phyloP scores from a whole-genome alignment of 2,113 vertebrate species.

The Ceratotherium simum region DNA sequence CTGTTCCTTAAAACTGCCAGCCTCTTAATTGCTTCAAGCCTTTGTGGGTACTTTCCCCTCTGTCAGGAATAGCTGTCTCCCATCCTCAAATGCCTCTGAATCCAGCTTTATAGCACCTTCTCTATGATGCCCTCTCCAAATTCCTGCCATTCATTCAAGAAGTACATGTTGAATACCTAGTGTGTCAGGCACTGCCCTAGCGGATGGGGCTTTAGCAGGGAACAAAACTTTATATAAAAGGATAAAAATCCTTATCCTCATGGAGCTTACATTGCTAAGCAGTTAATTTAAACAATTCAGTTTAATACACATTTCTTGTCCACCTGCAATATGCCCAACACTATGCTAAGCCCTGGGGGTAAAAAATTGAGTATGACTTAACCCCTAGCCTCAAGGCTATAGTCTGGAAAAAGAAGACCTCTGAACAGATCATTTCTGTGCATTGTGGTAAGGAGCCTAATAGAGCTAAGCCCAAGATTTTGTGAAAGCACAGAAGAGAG shows the following conservation, averaged over 20 bases:
- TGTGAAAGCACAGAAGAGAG: background rate
- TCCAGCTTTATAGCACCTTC: background rate
- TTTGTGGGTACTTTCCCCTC: background rate
- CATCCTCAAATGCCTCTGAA: background rate
- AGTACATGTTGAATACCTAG: background rate
- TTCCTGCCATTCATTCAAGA: background rate
- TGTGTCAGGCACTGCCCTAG: background rate
- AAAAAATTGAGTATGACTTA: background rate
- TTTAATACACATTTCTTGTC: background rate
- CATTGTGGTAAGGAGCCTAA: background rate
- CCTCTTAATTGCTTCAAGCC: background rate
- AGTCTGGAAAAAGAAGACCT: background rate
- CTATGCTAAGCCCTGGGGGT: background rate
- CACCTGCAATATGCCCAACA: background rate
- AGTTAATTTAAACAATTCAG: background rate
- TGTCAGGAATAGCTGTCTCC: background rate
- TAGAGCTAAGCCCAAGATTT: background rate
- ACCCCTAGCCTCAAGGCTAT: background rate
- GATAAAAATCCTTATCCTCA: background rate
- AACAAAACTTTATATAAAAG: background rate
- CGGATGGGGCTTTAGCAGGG: background rate
- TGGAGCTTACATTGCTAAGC: background rate
- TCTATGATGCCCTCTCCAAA: background rate
- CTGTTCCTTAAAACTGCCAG: background rate
- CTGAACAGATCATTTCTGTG: background rate